Percentiles rank a stretch among this genome's conserved stretches.
phyloP scores from a whole-genome alignment of 2,113 vertebrate species.

The Cynopterus brachyotis region DNA sequence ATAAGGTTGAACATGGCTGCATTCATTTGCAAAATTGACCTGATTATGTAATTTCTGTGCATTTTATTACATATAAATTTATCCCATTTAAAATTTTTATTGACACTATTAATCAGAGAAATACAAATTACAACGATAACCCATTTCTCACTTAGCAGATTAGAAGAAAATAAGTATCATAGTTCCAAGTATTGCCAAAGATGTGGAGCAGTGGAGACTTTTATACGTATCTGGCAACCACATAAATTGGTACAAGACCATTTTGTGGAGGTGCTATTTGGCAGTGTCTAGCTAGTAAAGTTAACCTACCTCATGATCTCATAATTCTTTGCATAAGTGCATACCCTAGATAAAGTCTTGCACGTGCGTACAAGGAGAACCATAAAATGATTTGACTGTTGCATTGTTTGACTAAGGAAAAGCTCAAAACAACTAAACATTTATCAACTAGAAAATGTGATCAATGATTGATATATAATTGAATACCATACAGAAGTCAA shows the following conservation, averaged over 20 bases:
- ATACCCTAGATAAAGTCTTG: background rate
- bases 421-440: background rate
- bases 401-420: conserved; percentile 25
- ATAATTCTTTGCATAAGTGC: background rate
- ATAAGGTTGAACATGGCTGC: background rate
- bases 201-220: background rate
- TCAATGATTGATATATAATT: background rate
- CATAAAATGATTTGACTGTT: background rate
- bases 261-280: background rate
- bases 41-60: background rate
- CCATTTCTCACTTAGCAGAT: background rate
- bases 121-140: conserved; percentile 25
- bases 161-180: background rate
- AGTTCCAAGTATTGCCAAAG: background rate
- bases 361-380: background rate
- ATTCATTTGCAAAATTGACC: conserved; percentile 10
- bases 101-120: background rate
- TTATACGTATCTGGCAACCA: background rate
- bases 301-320: background rate
- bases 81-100: background rate
- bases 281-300: background rate
- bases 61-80: conserved; percentile 41
- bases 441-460: background rate
- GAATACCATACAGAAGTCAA: background rate
- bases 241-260: background rate